Conservation (phyloP, 2,888 invertebrate genomes). For the Cerastis leucographa region DNA sequence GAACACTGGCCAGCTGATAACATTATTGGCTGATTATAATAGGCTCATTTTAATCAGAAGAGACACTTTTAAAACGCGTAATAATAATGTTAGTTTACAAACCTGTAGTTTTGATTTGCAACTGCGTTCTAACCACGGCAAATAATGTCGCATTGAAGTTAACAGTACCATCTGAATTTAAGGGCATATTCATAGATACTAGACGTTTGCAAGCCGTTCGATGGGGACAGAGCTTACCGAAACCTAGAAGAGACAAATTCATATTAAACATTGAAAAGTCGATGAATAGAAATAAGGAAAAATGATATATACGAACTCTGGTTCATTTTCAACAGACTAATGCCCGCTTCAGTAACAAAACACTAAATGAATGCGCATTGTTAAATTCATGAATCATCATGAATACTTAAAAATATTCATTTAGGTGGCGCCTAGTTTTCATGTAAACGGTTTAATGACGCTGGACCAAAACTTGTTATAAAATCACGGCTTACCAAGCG, state of each 20-base stretch:
- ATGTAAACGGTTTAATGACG: neutral
- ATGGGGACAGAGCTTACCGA: conserved; percentile 99
- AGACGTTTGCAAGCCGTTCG: conserved; percentile 99
- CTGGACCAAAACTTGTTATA: neutral
- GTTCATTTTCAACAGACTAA: neutral
- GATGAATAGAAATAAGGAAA: neutral
- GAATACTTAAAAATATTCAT: too few relatives aligned
- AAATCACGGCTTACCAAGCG: conserved; percentile 90
- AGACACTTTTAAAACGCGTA: too few relatives aligned
- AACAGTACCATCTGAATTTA: conserved; percentile 99
- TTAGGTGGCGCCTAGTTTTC: neutral
- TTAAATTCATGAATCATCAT: too few relatives aligned
- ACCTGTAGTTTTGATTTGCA: conserved; percentile 98
- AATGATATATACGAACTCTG: neutral
- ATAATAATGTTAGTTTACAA: neutral
- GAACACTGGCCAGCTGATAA: neutral
- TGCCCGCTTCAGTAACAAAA: neutral
- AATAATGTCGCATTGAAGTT: conserved; percentile 99
- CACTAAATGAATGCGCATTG: neutral
- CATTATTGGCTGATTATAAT: too few relatives aligned
- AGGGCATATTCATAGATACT: conserved; percentile 99
- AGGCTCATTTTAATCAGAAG: too few relatives aligned
- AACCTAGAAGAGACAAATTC: conserved; percentile 91
- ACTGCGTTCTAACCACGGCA: conserved; percentile 98
- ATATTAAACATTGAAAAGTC: neutral